Base-by-base conservation (phyloP, 2,797 vertebrate species). In the Mastacembelus armatus region DNA sequence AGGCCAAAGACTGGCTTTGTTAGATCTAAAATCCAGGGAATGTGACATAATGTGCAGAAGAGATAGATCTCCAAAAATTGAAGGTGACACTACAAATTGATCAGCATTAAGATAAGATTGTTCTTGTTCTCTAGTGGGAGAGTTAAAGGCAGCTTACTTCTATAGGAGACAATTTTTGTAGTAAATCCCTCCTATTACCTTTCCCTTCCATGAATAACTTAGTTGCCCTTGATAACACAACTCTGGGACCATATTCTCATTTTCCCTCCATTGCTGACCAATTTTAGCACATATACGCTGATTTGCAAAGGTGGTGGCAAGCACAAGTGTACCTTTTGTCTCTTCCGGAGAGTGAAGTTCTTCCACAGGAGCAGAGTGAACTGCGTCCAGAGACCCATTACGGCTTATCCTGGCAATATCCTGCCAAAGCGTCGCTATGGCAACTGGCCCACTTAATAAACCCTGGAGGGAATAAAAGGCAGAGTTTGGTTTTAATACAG, bases 351-450 rank as follows among this genome's bases (percentile, higher is more conserved):
- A 48, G 95, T 97, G 84, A 99, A 96, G 89, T 99, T 99, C 93
- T 99, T 99, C 97, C 97, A 99, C 7, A 99, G 95, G 81, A 99
- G 93, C 90, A 99, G 91, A 71, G 95, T 91, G 84, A 99, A 89
- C 92, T 99, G 97, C 0, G 95, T 92, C 96, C 94, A 94, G 90
- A 95, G 96, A 92, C 95, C 93, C 97, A 99, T 99, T 92, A 93
- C 49, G 35, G 77, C 86, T 90, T 85, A 90, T 91, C 81, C 87
- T 77, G 81, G 88, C 88, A 88, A 91, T 91, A 85, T 88, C 83
- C 84, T 86, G 87, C 88, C 85, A 89, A 89, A 69, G 81, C 59
- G 92, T 94, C 77, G 45, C 86, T 89, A 93, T 92, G 91, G 91
- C 90, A 93, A 92, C 91, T 82, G 84, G 81, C 84, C 87, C 92